Base-by-base conservation (phyloP, 2,797 vertebrate genomes). In the Epinephelus awoara region DNA sequence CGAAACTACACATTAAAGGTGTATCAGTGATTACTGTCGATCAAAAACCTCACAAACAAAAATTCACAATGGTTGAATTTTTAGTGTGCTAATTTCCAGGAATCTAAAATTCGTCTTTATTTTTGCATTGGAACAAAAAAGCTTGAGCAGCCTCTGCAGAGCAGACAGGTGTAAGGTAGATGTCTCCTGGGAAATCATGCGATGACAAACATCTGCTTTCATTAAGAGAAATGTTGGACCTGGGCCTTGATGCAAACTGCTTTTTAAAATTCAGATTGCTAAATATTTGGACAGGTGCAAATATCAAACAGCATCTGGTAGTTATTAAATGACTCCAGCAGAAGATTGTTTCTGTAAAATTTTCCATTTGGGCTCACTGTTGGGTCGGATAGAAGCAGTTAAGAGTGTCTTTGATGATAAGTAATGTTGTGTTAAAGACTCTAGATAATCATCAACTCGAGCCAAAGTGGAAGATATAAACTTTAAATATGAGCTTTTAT, bases 241-340 rank as follows among this genome's bases (percentile, higher is more conserved):
- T 62, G 51, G 13, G 4, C 25, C 18, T 7, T 34, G 5, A 51
- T 27, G 13, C 12, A 40, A 61, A 42, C 2, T 25, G 11, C 27
- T 5, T 40, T 27, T 50, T 40, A 38, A 59, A 59, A 58, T 38
- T 40, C 55, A 40, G 9, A 29, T 9, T 12, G 57, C 27, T 49
- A 3, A 59, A 23, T 70, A 27, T 66, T 38, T 51, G 63, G 65
- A 29, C 72, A 49, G 54, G 10, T 38, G 34, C 13, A 18, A 40
- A 51, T 18, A 23, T 40, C 4, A 59, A 56, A 50, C 14, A 51
- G 4, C 49, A 6, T 5, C 27, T 50, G 47, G 19, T 34, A 52
- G 38, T 46, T 23, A 19, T 42, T 27, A n/a, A 55, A 29, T 12
- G 25, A 67, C 15, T 8, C 9, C n/a, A 42, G 65, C n/a, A 54